Base-by-base conservation (phyloP, 30 jellyfish, hydroid and myxozoan genomes). In the Turritopsis dohrnii region DNA sequence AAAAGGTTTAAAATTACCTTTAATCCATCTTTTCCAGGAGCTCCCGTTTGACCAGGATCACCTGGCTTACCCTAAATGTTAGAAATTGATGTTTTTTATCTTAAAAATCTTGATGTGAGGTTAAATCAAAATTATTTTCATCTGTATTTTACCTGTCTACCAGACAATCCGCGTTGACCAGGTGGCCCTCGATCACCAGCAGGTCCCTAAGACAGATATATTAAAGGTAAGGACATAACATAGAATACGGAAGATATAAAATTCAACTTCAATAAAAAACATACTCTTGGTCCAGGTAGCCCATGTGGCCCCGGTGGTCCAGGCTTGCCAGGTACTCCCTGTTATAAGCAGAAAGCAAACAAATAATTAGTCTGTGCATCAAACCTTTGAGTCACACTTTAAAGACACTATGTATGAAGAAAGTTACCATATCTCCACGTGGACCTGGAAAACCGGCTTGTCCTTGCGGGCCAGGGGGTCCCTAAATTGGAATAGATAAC, bases 401-500 rank as follows among this genome's bases (percentile, higher is more conserved):
- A n/a, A n/a, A n/a, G n/a, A 23, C 77, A n/a, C 31, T 7, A 69
- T 69, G 77, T 69, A 75, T 22, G 41, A 75, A 75, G 0, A 0
- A 22, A 1, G 0, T 23, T 79, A 79, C 86, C 86, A 41, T 79
- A 54, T 41, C 86, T 7, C 86, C 89, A 25, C 53, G 52, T 22
- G 74, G 89, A 16, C 89, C 89, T 30, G 89, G 86, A 13, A 72
- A 72, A 18, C 89, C 89, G 16, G 73, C 52, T 71, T 30, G 52
- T 66, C 89, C 89, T 66, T 52, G 88, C 16, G 85, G 87, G 25
- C 89, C 89, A 65, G 87, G 89, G 7, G 86, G 87, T 82, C 89
- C 89, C 89, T 82, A 27, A 25, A n/a, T 17, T 7, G 18, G 1
- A 52, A 23, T 1, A 31, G 53, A 24, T 17, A 52, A 52, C 26